Evolutionary conservation across 2,888 invertebrate genomes (phyloP).

Genomic region (Hyppa rectilinea): DNA sequence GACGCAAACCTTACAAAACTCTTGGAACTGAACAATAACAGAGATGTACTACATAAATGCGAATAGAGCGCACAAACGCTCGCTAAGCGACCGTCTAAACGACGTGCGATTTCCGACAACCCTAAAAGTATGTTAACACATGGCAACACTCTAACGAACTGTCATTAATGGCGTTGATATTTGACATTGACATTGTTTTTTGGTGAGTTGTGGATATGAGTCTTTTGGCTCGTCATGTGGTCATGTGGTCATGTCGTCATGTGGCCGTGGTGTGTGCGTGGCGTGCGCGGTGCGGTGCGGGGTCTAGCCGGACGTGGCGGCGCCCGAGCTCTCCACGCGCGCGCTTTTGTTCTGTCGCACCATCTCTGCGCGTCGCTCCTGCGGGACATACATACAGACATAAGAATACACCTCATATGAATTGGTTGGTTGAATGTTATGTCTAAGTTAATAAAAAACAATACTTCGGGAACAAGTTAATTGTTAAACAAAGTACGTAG

Average conservation of each 20-base stretch:
- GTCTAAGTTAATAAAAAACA: not conserved
- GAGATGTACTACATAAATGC: slow-evolving; percentile 67
- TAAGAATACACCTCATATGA: not conserved
- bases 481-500: not conserved
- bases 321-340: slow-evolving; percentile 90
- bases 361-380: slow-evolving; percentile 97
- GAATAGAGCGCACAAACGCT: slow-evolving; percentile 62
- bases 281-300: slow-evolving; percentile 57
- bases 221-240: slow-evolving; percentile 58
- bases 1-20: slow-evolving; percentile 49
- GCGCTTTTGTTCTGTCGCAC: slow-evolving; percentile 97
- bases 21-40: slow-evolving; percentile 55
- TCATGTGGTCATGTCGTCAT: slow-evolving; percentile 39
- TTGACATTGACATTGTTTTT: slow-evolving; percentile 40
- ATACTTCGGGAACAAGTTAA: not conserved
- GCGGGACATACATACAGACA: slow-evolving; percentile 59
- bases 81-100: slow-evolving; percentile 66
- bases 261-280: slow-evolving; percentile 58
- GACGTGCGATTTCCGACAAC: slow-evolving; percentile 66
- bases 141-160: slow-evolving; percentile 59
- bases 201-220: slow-evolving; percentile 43
- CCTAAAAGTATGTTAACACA: slow-evolving; percentile 57
- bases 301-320: slow-evolving; percentile 88
- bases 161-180: slow-evolving; percentile 41
- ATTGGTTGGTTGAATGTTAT: not conserved